Evolutionary conservation across 53 echinoderm and acorn worm genomes (phyloP), one percentile per base, ranked within the genome.

Genomic region (Henricia sp.): DNA sequence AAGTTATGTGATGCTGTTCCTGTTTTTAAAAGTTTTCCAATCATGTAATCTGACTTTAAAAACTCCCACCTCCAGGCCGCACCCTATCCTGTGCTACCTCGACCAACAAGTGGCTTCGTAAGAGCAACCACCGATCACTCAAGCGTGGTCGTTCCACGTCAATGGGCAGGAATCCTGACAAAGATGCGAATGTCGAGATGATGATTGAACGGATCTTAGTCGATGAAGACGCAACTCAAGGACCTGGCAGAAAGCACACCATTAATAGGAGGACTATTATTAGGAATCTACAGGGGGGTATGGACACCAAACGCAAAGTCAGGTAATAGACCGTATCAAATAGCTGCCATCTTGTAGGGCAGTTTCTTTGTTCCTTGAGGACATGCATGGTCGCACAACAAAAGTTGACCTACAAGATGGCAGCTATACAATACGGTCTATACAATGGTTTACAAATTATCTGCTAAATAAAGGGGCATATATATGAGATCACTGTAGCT

Each of bases 181-280:
- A 92, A 32, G 77, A 88, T 71, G 23, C 41, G 10, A 68, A 46
- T 29, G 37, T 90, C 52, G 95, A 95, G 35, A 74, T 77, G 77
- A 88, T 96, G 83, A 92, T 99, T 37, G 92, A 95, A 9, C 68
- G 88, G 60, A 99, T 99, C 52, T 53, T 95, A 32, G 50, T 83
- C 0, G 87, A 91, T 42, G 89, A 89, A 26, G 71, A 76, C 25
- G 51, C 67, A 32, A 28, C 57, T 3, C 85, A 91, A 1, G 89
- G 83, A 0, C 57, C 89, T 0, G 85, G 80, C 24, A 67, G 74
- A 58, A 25, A 46, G 25, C 91, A 90, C 6, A 67, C 83, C 0
- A 16, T 99, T 40, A 88, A 85, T 28, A 63, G 99, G 56, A 83
- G 88, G 17, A 73, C 92, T 24, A 99, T 95, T 25, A 92, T 99